Base-by-base conservation (phyloP, 2,888 invertebrate species). In the Oscheius myriophilus region DNA sequence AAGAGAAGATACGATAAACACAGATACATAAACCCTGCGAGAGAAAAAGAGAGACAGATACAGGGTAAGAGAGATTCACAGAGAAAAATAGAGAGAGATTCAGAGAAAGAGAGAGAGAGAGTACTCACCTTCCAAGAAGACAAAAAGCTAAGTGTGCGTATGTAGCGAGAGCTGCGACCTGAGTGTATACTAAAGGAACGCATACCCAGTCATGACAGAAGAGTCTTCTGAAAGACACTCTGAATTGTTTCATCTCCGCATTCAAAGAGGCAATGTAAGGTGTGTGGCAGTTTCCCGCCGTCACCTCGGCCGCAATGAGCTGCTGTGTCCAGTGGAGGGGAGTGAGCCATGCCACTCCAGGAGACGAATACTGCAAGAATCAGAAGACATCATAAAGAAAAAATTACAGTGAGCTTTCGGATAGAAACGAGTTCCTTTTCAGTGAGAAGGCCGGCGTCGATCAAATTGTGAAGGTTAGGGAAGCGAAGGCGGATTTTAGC, bases 361-460 rank as follows among this genome's bases (percentile, higher is more conserved):
- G 78, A 12, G 74, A 75, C 75, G 86, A 67, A 39, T 72, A 67
- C 70, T 77, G 46, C 14, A 68, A 54, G 18, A 1, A 23, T 6
- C 6, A n/a, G n/a, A n/a, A n/a, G n/a, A n/a, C n/a, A n/a, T n/a
- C n/a, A n/a, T n/a, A n/a, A n/a, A n/a, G n/a, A n/a, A n/a, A n/a
- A n/a, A n/a, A 55, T n/a, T 54, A 55, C 51, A 73, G 78, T n/a
- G 73, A 58, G 9, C 72, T 72, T 43, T 65, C 70, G 55, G 62
- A 76, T 62, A 18, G 61, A 49, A 33, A 61, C 18, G n/a, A 61
- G 26, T 18, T 61, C 61, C 16, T 87, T 87, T 26, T 86, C 83
- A 3, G 88, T 87, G 74, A 89, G 84, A 42, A 86, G 61, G 84
- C 88, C 89, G 64, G 87, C 86, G 54, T 87, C 86, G 16, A 88